A percentile compares a stretch with the other conserved stretches of the same genome.
phyloP scores from a whole-genome alignment of 2,113 vertebrate species.

The Kobus ellipsiprymnus region DNA sequence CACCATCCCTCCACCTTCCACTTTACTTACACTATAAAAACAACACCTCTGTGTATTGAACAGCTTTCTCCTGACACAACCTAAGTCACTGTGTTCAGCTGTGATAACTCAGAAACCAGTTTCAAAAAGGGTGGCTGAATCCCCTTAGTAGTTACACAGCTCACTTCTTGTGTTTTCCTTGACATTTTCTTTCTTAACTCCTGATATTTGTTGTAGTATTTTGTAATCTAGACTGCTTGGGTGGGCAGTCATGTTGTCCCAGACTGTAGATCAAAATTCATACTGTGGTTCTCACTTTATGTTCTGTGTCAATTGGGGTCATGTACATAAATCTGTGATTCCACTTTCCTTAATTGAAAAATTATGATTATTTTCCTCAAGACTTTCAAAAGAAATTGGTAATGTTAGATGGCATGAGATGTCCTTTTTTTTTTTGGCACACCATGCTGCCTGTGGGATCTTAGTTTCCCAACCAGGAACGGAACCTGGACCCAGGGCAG shows the following conservation, averaged over 20 bases:
- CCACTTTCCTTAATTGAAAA: background rate
- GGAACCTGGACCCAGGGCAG: background rate
- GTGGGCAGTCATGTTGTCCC: background rate
- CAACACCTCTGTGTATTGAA: background rate
- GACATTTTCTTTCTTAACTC: background rate
- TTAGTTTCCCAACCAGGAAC: background rate
- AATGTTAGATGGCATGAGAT: background rate
- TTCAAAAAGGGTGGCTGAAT: background rate
- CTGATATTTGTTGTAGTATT: background rate
- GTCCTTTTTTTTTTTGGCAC: background rate
- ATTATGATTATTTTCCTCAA: background rate
- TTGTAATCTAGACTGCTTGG: background rate
- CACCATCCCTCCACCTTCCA: background rate
- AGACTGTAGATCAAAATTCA: background rate
- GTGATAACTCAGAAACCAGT: background rate
- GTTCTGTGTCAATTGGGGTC: background rate
- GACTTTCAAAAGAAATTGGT: background rate
- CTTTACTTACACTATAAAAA: background rate
- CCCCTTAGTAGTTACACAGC: background rate
- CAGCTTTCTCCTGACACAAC: background rate
- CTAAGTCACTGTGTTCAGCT: background rate
- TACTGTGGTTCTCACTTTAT: background rate
- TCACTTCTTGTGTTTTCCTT: background rate
- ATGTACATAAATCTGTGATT: background rate
- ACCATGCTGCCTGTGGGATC: background rate